A percentile compares a stretch with the other conserved stretches of the same genome.
phyloP scores from a whole-genome alignment of 2,888 invertebrate species.

The Macrophya alboannulata region DNA sequence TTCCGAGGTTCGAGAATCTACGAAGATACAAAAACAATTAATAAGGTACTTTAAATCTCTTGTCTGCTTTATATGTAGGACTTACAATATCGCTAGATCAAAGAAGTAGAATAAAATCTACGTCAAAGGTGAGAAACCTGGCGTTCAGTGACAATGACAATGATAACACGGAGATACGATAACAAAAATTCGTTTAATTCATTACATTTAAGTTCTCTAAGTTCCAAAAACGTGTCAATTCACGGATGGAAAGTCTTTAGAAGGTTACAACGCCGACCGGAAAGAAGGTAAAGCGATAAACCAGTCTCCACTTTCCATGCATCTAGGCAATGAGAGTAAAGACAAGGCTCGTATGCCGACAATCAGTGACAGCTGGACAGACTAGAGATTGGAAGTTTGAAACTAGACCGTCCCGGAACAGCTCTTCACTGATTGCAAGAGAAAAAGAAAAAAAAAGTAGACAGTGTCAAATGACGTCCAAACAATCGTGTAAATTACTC shows the following conservation, averaged over 20 bases:
- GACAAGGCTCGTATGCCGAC: background rate
- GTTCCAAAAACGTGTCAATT: background rate
- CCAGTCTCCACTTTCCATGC: background rate
- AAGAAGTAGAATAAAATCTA: constrained; percentile 6
- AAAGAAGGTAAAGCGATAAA: background rate
- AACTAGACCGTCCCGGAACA: constrained; percentile 33
- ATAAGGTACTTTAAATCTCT: constrained; percentile 6
- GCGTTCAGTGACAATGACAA: constrained; percentile 28
- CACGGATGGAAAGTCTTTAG: background rate
- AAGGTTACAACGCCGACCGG: background rate
- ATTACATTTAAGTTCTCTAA: background rate
- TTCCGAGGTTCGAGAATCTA: background rate
- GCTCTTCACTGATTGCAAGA: constrained; percentile 1
- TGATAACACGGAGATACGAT: background rate
- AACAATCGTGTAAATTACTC: constrained; percentile 37
- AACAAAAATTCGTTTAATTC: background rate
- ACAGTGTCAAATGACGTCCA: background rate
- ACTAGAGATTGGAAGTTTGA: background rate
- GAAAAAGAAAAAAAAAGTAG: constrained; percentile 10
- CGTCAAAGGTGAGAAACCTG: background rate
- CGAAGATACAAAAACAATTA: no score
- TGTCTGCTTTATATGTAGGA: constrained; percentile 3
- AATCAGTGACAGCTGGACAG: background rate
- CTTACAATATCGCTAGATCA: constrained; percentile 24
- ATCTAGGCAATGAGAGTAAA: background rate